phyloP scores from a whole-genome alignment of 1,140 invertebrate genomes.

The Eumeta japonica region DNA sequence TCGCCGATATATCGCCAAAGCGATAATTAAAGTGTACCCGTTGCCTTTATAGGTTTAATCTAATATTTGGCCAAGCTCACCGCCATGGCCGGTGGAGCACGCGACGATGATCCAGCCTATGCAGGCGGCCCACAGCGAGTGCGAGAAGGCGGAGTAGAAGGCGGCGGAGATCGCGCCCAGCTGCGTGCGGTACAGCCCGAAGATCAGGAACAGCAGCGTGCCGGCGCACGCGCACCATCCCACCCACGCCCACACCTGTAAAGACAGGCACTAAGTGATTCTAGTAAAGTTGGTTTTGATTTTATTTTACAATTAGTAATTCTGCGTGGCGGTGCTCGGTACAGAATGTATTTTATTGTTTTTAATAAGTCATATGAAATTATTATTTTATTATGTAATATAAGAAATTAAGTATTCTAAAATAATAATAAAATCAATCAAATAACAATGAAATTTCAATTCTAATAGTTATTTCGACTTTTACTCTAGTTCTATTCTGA shows the following conservation, averaged over 20 bases:
- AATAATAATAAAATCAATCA: no score
- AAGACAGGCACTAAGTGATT: background rate
- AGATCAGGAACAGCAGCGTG: constrained; percentile 70
- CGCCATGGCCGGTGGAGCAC: constrained; percentile 85
- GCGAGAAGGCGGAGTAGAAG: constrained; percentile 79
- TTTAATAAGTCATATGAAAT: no score
- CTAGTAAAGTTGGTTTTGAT: background rate
- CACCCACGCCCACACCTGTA: constrained; percentile 61
- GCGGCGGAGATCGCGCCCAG: constrained; percentile 69
- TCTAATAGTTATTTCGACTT: no score
- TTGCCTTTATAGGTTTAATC: no score
- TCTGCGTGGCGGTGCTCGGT: no score
- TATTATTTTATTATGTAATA: no score
- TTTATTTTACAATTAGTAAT: background rate
- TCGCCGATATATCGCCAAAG: no score
- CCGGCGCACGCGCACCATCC: constrained; percentile 69
- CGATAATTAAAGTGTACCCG: no score
- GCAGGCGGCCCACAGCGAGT: constrained; percentile 79
- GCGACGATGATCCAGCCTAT: constrained; percentile 86
- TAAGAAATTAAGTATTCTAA: no score
- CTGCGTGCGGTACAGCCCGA: constrained; percentile 72
- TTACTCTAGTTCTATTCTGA: no score
- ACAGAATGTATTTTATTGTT: no score
- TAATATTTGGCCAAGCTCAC: constrained; percentile 55
- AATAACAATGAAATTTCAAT: no score